These are phyloP conservation scores for Trigoniulus corallinus DNA, from an alignment of 1,140 invertebrate species.

Conservation along the genomic window DNA sequence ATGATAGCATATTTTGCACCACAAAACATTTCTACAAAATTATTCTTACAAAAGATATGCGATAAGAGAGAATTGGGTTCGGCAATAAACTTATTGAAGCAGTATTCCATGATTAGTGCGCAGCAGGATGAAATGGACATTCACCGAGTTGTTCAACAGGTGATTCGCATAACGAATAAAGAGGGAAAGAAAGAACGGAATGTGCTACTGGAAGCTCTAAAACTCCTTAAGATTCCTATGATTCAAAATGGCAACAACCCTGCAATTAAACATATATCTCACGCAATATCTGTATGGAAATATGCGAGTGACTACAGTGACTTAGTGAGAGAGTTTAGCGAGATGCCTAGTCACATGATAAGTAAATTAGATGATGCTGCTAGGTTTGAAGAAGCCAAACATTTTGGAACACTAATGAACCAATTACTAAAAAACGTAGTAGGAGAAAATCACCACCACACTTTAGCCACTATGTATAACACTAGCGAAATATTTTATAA, in stretches of 20 bases:
- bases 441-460: slow-evolving; percentile 6
- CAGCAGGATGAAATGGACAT: slow-evolving; percentile 1
- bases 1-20: slow-evolving; percentile 9
- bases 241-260: no score
- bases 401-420: background rate
- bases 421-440: background rate
- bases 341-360: background rate
- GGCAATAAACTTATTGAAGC: slow-evolving; percentile 2
- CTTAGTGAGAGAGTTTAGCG: background rate
- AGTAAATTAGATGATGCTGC: background rate
- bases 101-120: slow-evolving; percentile 5
- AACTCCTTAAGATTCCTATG: no score
- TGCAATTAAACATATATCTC: background rate
- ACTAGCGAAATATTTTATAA: slow-evolving; percentile 6
- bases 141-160: slow-evolving; percentile 10
- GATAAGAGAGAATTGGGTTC: slow-evolving; percentile 1
- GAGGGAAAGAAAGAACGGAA: background rate
- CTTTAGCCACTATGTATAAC: slow-evolving; percentile 1
- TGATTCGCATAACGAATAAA: background rate
- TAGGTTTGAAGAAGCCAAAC: background rate
- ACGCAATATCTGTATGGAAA: background rate
- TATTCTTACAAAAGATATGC: background rate
- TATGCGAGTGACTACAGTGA: background rate
- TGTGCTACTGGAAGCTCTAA: background rate
- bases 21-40: slow-evolving; percentile 6